A percentile compares a stretch with the other conserved stretches of the same genome.
Evolutionary conservation across 2,888 invertebrate genomes (phyloP).

Genomic region (Brachyptera risi): DNA sequence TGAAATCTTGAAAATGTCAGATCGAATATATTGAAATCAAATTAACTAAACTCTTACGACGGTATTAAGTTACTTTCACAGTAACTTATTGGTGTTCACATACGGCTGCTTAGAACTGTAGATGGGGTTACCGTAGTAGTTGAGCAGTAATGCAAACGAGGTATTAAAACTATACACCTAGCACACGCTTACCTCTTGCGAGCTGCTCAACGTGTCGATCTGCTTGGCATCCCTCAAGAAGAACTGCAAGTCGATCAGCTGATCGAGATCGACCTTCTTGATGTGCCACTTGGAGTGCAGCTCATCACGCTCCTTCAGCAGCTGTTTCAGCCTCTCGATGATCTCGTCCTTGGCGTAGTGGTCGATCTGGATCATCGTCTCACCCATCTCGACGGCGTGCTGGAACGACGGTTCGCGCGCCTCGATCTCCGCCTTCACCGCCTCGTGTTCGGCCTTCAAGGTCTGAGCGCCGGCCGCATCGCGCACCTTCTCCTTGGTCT

Average conservation of each 20-base stretch:
- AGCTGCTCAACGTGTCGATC: constrained; percentile 80
- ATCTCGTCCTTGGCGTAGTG: constrained; percentile 52
- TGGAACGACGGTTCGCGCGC: constrained; percentile 80
- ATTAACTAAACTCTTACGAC: no score
- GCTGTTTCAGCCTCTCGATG: constrained; percentile 69
- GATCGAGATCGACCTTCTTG: constrained; percentile 83
- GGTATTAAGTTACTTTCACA: no score
- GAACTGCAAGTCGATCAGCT: constrained; percentile 88
- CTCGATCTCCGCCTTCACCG: constrained; percentile 80
- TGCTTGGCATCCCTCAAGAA: constrained; percentile 92
- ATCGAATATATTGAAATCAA: no score
- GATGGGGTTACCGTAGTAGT: no score
- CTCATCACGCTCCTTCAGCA: constrained; percentile 73
- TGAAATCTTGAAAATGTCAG: no score
- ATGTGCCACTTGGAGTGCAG: constrained; percentile 83
- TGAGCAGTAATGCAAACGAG: no score
- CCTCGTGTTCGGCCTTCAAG: constrained; percentile 77
- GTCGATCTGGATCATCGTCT: constrained; percentile 56
- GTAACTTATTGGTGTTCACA: no score
- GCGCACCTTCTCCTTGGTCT: constrained; percentile 75
- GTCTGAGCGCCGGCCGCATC: constrained; percentile 79
- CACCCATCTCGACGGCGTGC: constrained; percentile 60
- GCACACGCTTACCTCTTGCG: constrained; percentile 71
- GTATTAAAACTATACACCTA: no score
- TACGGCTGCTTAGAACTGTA: no score